A percentile compares a stretch with the other conserved stretches of the same genome.
Evolutionary conservation across 1,140 invertebrate species (phyloP).

Genomic region (Adelges cooleyi): DNA sequence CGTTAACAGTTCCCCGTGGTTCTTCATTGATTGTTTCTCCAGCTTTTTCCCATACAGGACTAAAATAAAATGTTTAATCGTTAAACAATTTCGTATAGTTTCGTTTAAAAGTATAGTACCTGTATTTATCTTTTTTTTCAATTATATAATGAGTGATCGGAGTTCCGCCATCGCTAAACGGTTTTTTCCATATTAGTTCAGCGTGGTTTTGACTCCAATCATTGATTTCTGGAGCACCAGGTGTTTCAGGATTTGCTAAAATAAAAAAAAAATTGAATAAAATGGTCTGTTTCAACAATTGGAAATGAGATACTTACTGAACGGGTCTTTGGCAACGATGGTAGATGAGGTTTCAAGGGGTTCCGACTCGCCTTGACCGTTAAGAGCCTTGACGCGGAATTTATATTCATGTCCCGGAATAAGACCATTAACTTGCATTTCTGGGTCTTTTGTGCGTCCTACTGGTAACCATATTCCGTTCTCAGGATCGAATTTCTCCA

Average conservation of each 20-base stretch:
- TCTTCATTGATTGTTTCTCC: constrained; percentile 60
- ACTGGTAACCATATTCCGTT: constrained; percentile 82
- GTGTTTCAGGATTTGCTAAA: constrained; percentile 62
- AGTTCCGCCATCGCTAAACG: constrained; percentile 74
- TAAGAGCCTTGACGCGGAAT: constrained; percentile 94
- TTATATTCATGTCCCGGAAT: constrained; percentile 93
- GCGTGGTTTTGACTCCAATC: constrained; percentile 88
- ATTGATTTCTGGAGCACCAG: constrained; percentile 71
- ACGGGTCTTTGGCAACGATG: constrained; percentile 94
- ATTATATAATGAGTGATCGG: constrained; percentile 90
- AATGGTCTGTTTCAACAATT: not conserved
- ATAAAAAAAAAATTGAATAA: constrained; percentile 30
- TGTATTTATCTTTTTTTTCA: constrained; percentile 93
- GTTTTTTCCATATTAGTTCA: constrained; percentile 74
- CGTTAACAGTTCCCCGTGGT: constrained; percentile 63
- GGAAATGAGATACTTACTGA: constrained; percentile 52
- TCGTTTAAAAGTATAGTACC: constrained; percentile 33
- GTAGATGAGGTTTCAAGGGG: constrained; percentile 85
- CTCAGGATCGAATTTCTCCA: constrained; percentile 91
- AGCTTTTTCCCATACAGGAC: constrained; percentile 81
- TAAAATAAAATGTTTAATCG: constrained; percentile 36
- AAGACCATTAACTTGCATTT: constrained; percentile 76
- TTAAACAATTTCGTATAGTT: not conserved
- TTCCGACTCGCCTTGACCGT: constrained; percentile 93
- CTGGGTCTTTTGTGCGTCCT: constrained; percentile 65